Evolutionary conservation across 2,113 vertebrate species (phyloP).

Genomic region (Pholis gunnellus): DNA sequence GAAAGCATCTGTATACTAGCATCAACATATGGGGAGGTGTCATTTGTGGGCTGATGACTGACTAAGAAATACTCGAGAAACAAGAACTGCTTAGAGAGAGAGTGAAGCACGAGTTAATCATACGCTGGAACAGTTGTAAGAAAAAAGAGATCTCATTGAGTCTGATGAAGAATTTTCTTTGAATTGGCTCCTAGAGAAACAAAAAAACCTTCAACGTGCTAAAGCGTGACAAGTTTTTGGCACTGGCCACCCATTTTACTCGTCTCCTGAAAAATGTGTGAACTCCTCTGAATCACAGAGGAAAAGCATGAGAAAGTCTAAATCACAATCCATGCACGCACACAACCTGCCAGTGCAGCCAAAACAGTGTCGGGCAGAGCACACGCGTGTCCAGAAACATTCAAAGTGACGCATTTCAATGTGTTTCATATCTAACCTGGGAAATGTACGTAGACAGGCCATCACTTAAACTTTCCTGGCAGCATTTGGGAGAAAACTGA

Average conservation of each 20-base stretch:
- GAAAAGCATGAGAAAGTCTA: constrained; percentile 25
- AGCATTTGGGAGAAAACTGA: constrained; percentile 48
- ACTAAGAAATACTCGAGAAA: constrained; percentile 41
- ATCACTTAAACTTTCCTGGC: constrained; percentile 62
- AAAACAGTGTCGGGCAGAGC: constrained; percentile 11
- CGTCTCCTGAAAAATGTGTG: constrained; percentile 38
- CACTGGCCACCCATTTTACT: constrained; percentile 39
- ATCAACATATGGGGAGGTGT: constrained; percentile 41
- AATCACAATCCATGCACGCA: constrained; percentile 15
- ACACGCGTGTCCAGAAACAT: constrained; percentile 32
- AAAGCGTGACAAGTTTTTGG: constrained; percentile 36
- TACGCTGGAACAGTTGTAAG: constrained; percentile 7
- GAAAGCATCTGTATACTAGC: constrained; percentile 44
- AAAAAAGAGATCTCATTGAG: constrained; percentile 3
- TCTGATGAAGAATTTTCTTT: constrained; percentile 23
- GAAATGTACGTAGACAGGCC: constrained; percentile 57
- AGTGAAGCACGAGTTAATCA: constrained; percentile 20
- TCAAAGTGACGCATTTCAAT: constrained; percentile 40
- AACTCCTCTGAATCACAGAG: constrained; percentile 32
- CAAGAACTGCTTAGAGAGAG: not conserved
- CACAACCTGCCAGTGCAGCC: not conserved
- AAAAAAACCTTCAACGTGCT: constrained; percentile 8
- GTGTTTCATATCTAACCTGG: constrained; percentile 69
- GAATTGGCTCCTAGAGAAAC: constrained; percentile 28
- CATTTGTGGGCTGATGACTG: constrained; percentile 29